Percentiles rank a stretch among this genome's conserved stretches.
phyloP scores from a whole-genome alignment of 2,113 vertebrate species.

The Corynorhinus townsendii region DNA sequence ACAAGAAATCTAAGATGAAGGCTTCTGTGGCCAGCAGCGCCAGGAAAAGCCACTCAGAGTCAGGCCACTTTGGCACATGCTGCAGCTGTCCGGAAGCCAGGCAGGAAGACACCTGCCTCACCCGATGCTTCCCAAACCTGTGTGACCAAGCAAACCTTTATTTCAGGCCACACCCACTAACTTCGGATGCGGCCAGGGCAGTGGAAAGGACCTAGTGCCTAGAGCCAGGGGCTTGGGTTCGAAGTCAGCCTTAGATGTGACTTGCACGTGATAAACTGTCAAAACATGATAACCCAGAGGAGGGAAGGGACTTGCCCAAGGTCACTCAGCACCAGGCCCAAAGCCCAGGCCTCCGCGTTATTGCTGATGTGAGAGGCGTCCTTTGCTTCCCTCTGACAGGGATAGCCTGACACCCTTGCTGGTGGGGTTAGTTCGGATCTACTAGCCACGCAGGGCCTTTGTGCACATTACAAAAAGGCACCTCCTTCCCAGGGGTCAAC shows the following conservation, averaged over 20 bases:
- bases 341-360: neutral
- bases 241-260: neutral
- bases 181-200: fast-evolving
- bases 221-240: neutral
- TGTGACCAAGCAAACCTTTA: neutral
- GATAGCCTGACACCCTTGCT: neutral
- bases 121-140: fast-evolving
- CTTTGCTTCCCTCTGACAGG: neutral
- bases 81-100: neutral
- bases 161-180: neutral
- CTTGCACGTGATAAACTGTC: neutral
- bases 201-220: neutral
- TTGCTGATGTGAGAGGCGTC: fast-evolving
- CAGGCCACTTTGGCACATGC: neutral
- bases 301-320: neutral
- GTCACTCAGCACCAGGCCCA: neutral
- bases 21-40: fast-evolving
- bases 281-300: neutral
- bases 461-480: neutral
- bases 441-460: neutral
- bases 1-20: neutral
- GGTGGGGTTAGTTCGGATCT: neutral
- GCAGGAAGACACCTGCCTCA: neutral
- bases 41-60: neutral
- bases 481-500: neutral